A percentile compares a stretch with the other conserved stretches of the same genome.
Evolutionary conservation across 2,888 invertebrate species (phyloP).

Genomic region (Tipula vernalis): DNA sequence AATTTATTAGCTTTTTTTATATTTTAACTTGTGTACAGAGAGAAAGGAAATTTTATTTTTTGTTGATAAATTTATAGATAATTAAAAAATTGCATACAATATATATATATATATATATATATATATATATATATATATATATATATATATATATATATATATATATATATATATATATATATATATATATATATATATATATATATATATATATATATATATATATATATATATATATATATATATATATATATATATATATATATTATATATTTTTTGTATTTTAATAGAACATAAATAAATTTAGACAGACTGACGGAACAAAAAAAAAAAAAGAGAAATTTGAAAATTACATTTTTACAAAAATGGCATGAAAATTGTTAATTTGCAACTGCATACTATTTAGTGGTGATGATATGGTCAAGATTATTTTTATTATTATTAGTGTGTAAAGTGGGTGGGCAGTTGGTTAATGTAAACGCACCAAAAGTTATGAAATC

Average conservation of each 20-base stretch:
- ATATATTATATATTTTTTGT: background rate
- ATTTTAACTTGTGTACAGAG: background rate
- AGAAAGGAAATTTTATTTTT: slow-evolving; percentile 4
- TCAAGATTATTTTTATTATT: background rate
- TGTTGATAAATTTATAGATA: slow-evolving; percentile 4
- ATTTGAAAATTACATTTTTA: background rate
- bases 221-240: too few species aligned
- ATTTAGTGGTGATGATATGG: background rate
- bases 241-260: too few species aligned
- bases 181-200: too few species aligned
- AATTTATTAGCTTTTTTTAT: background rate
- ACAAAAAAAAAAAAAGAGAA: background rate
- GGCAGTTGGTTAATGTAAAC: background rate
- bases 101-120: too few species aligned
- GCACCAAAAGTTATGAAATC: background rate
- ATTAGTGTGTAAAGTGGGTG: background rate
- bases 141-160: too few species aligned
- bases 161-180: too few species aligned
- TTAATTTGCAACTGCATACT: background rate
- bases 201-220: too few species aligned
- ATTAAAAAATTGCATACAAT: background rate
- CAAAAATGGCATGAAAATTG: background rate
- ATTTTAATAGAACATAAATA: background rate
- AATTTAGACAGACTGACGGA: slow-evolving; percentile 4
- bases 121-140: too few species aligned